Evolutionary conservation across 2,113 vertebrate genomes (phyloP).

Genomic region (Sus scrofa): DNA sequence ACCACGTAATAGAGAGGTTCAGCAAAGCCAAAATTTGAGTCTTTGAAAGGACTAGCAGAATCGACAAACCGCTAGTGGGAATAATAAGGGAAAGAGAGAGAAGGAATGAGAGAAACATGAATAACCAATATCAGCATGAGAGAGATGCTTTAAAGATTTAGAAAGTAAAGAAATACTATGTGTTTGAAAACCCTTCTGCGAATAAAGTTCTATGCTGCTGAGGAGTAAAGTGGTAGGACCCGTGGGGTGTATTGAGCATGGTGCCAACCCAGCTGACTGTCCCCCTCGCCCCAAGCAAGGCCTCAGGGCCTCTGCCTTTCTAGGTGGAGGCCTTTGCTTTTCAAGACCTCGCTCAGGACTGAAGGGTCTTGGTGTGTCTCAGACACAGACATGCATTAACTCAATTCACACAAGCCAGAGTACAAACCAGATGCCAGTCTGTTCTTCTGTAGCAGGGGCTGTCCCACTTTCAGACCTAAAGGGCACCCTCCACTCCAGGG

Average conservation of each 20-base stretch:
- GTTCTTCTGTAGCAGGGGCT: neutral
- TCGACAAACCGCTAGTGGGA: neutral
- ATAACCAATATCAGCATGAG: neutral
- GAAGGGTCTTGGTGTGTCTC: neutral
- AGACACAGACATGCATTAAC: neutral
- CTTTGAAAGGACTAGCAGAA: conserved; percentile 29
- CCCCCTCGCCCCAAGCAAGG: neutral
- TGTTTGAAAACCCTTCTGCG: neutral
- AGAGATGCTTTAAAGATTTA: neutral
- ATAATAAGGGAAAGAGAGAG: neutral
- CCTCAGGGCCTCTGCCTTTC: neutral
- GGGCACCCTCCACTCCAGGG: neutral
- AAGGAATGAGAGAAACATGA: neutral
- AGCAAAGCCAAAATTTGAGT: neutral
- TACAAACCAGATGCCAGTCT: neutral
- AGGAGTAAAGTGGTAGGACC: neutral
- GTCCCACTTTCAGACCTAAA: neutral
- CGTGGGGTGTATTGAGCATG: neutral
- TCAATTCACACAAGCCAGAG: neutral
- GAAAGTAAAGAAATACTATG: too few relatives aligned
- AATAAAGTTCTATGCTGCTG: neutral
- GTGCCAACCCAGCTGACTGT: neutral
- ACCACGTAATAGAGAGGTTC: neutral
- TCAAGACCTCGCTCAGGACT: neutral
- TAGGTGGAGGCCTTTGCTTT: neutral